A percentile compares a stretch with the other conserved stretches of the same genome.
Conservation (phyloP, 2,888 invertebrate genomes). For the Noctuana brunneofusca region DNA sequence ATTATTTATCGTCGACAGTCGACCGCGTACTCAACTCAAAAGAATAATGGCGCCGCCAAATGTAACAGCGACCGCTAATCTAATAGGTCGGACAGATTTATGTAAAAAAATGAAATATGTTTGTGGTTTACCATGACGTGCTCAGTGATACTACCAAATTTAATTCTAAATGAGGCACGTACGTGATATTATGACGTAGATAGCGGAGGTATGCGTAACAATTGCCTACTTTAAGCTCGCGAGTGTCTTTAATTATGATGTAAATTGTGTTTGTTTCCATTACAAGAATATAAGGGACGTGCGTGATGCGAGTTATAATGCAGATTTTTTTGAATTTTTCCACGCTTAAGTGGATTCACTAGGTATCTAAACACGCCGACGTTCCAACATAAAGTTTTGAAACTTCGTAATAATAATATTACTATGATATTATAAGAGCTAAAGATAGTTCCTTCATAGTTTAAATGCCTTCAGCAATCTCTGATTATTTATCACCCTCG, state of each 20-base stretch:
- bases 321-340: no score
- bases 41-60: slow-evolving; percentile 51
- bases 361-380: no score
- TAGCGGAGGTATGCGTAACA: background rate
- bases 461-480: no score
- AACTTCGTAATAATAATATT: no score
- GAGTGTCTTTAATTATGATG: background rate
- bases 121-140: background rate
- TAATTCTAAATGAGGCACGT: slow-evolving; percentile 1
- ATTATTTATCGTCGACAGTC: slow-evolving; percentile 66
- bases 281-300: no score
- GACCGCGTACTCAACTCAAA: slow-evolving; percentile 45
- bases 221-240: background rate
- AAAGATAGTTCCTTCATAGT: no score
- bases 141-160: background rate
- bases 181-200: background rate
- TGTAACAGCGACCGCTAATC: slow-evolving; percentile 49
- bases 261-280: background rate
- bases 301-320: no score
- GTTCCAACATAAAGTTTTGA: no score
- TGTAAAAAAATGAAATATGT: slow-evolving; percentile 43
- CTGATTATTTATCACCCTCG: no score
- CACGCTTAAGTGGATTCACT: no score
- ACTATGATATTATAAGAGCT: no score
- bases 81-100: slow-evolving; percentile 42